These are phyloP conservation scores for Clarias gariepinus DNA, from an alignment of 2,113 vertebrate genomes.

Conservation along the genomic window DNA sequence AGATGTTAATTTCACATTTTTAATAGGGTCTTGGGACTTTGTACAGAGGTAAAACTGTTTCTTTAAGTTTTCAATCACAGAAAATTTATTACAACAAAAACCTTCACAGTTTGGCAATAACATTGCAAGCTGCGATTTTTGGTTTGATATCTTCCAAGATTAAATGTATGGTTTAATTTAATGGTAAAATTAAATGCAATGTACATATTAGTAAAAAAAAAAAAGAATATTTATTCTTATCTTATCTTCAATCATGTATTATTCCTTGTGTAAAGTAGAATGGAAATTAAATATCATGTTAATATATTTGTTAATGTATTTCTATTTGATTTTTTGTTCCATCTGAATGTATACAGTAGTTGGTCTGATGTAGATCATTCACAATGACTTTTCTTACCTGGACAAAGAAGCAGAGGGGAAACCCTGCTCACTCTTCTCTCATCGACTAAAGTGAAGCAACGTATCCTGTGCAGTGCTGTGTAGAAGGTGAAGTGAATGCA, in stretches of 20 bases:
- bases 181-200: not conserved
- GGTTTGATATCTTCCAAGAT: not conserved
- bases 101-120: not conserved
- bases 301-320: not conserved
- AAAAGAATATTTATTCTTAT: not conserved
- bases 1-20: not conserved
- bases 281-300: not conserved
- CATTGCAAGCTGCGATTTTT: not conserved
- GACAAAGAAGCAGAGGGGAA: constrained; percentile 68
- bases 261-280: not conserved
- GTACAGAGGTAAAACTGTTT: not conserved
- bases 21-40: not conserved
- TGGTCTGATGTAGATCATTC: not conserved
- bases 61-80: not conserved
- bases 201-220: not conserved
- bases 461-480: constrained; percentile 56
- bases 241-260: not conserved
- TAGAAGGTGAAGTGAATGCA: constrained; percentile 72
- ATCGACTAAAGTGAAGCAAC: constrained; percentile 67
- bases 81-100: not conserved
- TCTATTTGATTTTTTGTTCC: not conserved
- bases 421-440: constrained; percentile 62
- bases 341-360: not conserved
- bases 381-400: constrained; percentile 69
- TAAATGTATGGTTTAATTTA: too few relatives aligned